Percentiles rank a stretch among this genome's conserved stretches.
Conservation (phyloP, 2,113 vertebrate genomes). For the Callipepla californica region DNA sequence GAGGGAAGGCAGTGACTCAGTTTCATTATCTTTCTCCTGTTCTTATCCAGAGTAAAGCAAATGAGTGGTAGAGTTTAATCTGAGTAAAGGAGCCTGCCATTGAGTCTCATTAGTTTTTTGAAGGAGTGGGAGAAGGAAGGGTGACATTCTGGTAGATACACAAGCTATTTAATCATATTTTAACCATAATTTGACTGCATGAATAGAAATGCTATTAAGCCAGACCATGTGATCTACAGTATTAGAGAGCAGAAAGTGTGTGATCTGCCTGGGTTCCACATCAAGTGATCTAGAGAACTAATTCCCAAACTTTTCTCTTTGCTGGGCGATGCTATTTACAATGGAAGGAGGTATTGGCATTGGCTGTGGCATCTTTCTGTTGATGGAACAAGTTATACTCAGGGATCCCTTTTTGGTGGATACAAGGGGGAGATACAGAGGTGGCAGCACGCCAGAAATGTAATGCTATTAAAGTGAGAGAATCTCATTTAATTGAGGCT, state of each 20-base stretch:
- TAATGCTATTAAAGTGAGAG: neutral
- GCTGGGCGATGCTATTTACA: neutral
- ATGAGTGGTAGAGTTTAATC: neutral
- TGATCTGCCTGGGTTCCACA: neutral
- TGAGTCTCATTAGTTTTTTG: neutral
- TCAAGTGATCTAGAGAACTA: neutral
- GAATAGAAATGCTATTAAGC: neutral
- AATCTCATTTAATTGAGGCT: neutral
- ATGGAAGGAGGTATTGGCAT: neutral
- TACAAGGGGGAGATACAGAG: neutral
- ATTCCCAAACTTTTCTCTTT: neutral
- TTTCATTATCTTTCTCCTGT: constrained; percentile 20
- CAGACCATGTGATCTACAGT: neutral
- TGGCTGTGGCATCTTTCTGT: neutral
- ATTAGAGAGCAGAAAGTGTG: neutral
- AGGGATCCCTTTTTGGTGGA: neutral
- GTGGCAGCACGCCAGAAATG: neutral
- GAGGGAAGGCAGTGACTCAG: neutral
- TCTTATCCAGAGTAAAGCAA: neutral
- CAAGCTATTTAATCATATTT: neutral
- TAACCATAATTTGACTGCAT: neutral
- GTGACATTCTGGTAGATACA: neutral
- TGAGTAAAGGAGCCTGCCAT: neutral
- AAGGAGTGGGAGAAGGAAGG: neutral
- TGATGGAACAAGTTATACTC: neutral